Base-by-base conservation (phyloP, 2,113 vertebrate species). In the Raja brachyura region DNA sequence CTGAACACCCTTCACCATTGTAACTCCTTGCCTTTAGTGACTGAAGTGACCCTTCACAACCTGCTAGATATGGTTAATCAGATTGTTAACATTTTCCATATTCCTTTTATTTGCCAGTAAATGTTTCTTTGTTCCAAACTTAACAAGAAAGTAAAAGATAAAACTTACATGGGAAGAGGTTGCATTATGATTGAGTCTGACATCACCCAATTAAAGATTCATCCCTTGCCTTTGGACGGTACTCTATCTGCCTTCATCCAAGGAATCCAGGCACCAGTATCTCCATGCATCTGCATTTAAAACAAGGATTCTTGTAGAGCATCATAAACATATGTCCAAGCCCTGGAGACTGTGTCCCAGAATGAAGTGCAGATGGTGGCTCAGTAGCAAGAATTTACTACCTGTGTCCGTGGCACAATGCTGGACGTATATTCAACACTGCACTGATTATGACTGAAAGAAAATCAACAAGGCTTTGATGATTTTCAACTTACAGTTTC, bases 161-260 rank as follows among this genome's bases (percentile, higher is more conserved):
- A 88, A 63, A 28, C 13, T 86, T 59, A 31, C 81, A 59, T 28
- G 7, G 13, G 25, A 31, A 63, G 28, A 66, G 63, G 3, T 18
- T 88, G 59, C 83, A 31, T 31, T 88, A 61, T 16, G 61, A 31
- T 4, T 28, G 48, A 54, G 54, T 54, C 33, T 56, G 39, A 25
- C 79, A 83, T 56, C 83, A 86, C 83, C n/a, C 83, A 63, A 18
- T 88, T 31, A 18, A 88, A 88, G 83, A 88, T 63, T 31, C 4
- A 28, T 16, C 31, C 13, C 83, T 88, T 13, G n/a, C 14, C 0
- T n/a, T 61, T 14, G 56, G 56, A 11, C 11, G n/a, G 81, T 9
- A 61, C 61, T 61, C 81, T 25, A n/a, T 61, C 14, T 63, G 28
- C 28, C 59, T 8, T 88, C 59, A 88, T 88, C 28, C 13, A 18